A percentile compares a stretch with the other conserved stretches of the same genome.
Evolutionary conservation across 2,113 vertebrate species (phyloP).

Genomic region (Myiagra hebetior): DNA sequence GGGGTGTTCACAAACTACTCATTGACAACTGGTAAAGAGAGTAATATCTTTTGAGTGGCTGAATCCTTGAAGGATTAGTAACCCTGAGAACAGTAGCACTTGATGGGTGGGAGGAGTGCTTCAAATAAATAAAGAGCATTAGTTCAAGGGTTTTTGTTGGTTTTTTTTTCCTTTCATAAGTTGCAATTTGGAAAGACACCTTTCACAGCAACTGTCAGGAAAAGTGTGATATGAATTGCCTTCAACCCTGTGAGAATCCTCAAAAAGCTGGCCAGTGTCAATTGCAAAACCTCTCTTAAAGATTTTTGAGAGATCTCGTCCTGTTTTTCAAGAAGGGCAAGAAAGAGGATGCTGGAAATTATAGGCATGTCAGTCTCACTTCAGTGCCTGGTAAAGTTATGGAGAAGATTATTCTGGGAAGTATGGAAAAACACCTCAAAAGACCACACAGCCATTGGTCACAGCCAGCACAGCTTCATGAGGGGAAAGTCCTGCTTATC

Average conservation of each 20-base stretch:
- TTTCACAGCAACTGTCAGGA: background rate
- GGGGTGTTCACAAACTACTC: background rate
- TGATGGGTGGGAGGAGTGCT: background rate
- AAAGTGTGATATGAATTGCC: background rate
- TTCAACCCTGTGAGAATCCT: background rate
- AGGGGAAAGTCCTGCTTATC: background rate
- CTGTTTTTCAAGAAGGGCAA: background rate
- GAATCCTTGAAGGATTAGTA: background rate
- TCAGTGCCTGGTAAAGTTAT: background rate
- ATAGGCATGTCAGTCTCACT: background rate
- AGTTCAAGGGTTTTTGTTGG: background rate
- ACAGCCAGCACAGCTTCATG: rapidly evolving
- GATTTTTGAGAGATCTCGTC: background rate
- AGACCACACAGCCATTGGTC: rapidly evolving
- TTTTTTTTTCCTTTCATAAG: background rate
- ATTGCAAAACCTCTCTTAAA: background rate
- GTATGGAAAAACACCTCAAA: background rate
- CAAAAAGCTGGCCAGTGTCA: background rate
- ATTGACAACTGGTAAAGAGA: background rate
- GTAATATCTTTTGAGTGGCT: background rate
- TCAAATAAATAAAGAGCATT: background rate
- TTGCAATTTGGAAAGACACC: background rate
- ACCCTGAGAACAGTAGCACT: background rate
- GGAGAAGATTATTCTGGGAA: background rate
- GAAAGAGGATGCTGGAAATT: rapidly evolving